Evolutionary conservation across 1,140 invertebrate genomes (phyloP), one percentile per base, ranked within the genome.

Genomic region (Araneus ventricosus): DNA sequence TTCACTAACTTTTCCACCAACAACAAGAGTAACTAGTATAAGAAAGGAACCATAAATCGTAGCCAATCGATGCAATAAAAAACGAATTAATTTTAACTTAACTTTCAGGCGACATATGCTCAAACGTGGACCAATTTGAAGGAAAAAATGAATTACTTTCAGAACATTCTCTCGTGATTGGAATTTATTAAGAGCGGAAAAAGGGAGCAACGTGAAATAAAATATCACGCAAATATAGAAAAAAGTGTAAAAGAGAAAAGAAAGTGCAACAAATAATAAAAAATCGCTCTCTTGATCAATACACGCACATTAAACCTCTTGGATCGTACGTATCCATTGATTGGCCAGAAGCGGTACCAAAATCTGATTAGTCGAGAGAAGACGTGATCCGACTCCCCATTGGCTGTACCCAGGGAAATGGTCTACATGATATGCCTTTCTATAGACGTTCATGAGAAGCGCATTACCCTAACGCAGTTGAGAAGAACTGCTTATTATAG

Each of bases 301-400:
- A 34, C 70, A 75, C 5, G 5, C 30, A 34, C 30, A 75, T 20
- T 34, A 37, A 75, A 75, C 17, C 70, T 75, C 70, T 27, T 5
- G 70, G 70, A 75, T 75, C 17, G 34, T 75, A 34, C 30, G 17
- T 75, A 75, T 20, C 22, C 45, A 90, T 79, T 80, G 70, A 79
- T 79, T 90, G 63, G 37, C 45, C 39, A 34, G 70, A 80, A 79
- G 88, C 45, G 67, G 34, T 67, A 88, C 37, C 67, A 14, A 90
- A 80, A 90, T 63, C 70, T 90, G 88, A 90, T 90, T 90, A 80
- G 88, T 52, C 67, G 39, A 90, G 88, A 79, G n/a, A 0, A 3
- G 27, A 90, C 88, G 88, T 90, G 88, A 79, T n/a, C 20, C 24
- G 52, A 75, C 41, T 90, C 22, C 14, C 27, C 37, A 90, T 52